Evolutionary conservation across 1,140 invertebrate species (phyloP), one percentile per base, ranked within the genome.

Genomic region (Microplitis mediator): DNA sequence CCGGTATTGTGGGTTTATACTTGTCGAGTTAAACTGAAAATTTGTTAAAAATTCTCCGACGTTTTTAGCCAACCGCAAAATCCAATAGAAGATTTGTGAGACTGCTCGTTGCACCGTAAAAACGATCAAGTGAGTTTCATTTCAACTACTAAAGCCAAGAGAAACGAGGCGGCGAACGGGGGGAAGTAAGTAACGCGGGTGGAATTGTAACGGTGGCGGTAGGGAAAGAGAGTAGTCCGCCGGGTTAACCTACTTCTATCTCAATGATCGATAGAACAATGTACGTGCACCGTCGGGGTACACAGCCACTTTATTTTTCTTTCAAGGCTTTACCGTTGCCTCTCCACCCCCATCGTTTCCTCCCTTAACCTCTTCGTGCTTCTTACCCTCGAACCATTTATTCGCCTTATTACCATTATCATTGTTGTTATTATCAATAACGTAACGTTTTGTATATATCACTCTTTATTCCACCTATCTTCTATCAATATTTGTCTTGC

Each of bases 181-280:
- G 69, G 77, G 74, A 71, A 74, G 78, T 75, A 45, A 45, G 39
- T 45, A 45, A 45, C 39, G 39, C 39, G 39, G 8, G 39, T 45
- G 39, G 39, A 45, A 45, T 45, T 45, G 6, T 45, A 45, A 11
- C 39, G 39, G 5, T 45, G 0, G 39, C 6, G 6, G 8, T 45
- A 45, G 6, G 11, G 39, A 45, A 45, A 45, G 6, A 45, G 39
- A 45, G 39, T 45, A 45, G 4, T 45, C 39, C 39, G 39, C 71
- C 72, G 76, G 71, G 79, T 81, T 81, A 81, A 81, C 80, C 80
- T 64, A 81, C 78, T 81, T 81, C 76, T 77, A 75, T 81, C 75
- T 75, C 69, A 74, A 72, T 80, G 76, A 81, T 81, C 80, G 73
- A 81, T 81, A 80, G 75, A 76, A 79, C 72, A 78, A 70, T 75